Base-by-base conservation (phyloP, 2,888 invertebrate genomes). In the Gastracanthus pulcherrimus region DNA sequence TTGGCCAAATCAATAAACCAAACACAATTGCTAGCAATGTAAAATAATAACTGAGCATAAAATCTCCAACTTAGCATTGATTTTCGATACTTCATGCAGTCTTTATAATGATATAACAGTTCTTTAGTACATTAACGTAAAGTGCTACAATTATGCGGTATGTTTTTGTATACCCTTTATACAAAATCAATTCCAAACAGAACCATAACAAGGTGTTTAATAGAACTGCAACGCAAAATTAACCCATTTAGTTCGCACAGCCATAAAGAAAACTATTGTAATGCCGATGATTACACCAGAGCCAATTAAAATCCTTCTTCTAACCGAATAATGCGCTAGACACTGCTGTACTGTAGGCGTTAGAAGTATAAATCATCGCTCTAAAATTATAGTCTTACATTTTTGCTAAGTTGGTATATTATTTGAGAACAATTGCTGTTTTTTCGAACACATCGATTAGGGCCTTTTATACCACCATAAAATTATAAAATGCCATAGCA, bases 351-450 rank as follows among this genome's bases (percentile, higher is more conserved):
- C 48, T 16, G 69, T 74, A 38, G 80, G 74, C 60, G 74, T 67
- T 51, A 66, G 51, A 72, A 36, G 64, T 72, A 80, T 80, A 80
- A 80, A 80, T 80, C 58, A 74, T 74, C 26, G 29, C 34, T 60
- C 19, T 60, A 74, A 80, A 74, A 74, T 80, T 80, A 74, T 36
- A 80, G 58, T 7, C 69, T 29, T 9, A 67, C 72, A 80, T 75
- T 75, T 80, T 75, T 80, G 55, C 48, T 69, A 69, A 75, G 75
- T 51, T 69, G 67, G 38, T 38, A 55, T 55, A 69, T 48, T 80
- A 80, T 69, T 75, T 67, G 29, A 75, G 62, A 80, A 69, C 66
- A 78, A 64, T 71, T 66, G 67, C 58, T 19, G 31, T 64, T 67
- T 67, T 67, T 19, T 64, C 23, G 38, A 38, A 38, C 34, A 31